Base-by-base conservation (phyloP, 2,113 vertebrate genomes). In the Craseonycteris thonglongyai region DNA sequence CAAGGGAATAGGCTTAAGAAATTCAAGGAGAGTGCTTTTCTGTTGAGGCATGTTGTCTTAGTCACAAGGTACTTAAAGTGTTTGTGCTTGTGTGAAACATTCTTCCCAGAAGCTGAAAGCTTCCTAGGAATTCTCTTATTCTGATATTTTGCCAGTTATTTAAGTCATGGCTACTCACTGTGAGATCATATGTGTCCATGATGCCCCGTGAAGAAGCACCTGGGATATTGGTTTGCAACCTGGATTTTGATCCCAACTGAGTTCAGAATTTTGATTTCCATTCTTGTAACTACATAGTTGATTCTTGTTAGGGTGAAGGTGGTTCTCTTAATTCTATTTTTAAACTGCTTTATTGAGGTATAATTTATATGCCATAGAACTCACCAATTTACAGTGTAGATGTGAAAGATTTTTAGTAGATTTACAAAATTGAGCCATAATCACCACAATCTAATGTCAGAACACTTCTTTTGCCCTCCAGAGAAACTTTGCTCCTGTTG, bases 31-130 rank as follows among this genome's bases (percentile, higher is more conserved):
- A 74, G 22, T 4, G 4, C 82, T 94, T 97, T 96, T 82, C 61
- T 97, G 61, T 4, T 28, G 89, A 94, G 95, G 30, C 93, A 12
- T 82, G 93, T 83, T 95, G 88, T 95, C 83, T 14, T 65, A 21
- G 40, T 84, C 71, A 28, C 11, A 16, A 16, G 71, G 47, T 75
- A 87, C 38, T 83, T 35, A 21, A 22, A 40, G 40, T 76, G 28
- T 86, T 82, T 89, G 45, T 91, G 71, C 56, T 26, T 88, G 3
- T 38, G 5, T 78, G 71, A 92, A 68, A 47, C 51, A 26, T 84
- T 83, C 45, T 92, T 94, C 71, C 76, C 54, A 85, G 91, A 89
- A 87, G 65, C 80, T 40, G 26, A 12, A 47, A 38, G 42, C 33
- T 71, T 91, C 30, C 58, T 68, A 28, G 69, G 51, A 22, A 63